Percentiles rank a stretch among this genome's conserved stretches.
phyloP scores from a whole-genome alignment of 2,113 vertebrate genomes.

The Percina caprodes region DNA sequence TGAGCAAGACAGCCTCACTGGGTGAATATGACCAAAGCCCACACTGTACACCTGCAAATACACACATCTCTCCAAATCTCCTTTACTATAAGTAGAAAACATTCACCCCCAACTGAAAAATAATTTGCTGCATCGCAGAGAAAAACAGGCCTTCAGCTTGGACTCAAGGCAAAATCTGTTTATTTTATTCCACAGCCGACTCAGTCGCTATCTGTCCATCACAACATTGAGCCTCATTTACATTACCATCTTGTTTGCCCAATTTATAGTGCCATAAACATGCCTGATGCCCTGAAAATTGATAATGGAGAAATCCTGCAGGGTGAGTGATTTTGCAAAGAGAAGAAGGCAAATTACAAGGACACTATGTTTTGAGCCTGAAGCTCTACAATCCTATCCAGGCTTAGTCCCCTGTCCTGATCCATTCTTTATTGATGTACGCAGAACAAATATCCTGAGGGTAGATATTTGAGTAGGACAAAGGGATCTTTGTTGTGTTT shows the following conservation, averaged over 20 bases:
- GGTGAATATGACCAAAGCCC: background rate
- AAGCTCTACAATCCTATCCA: slow-evolving; percentile 19
- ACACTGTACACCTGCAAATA: background rate
- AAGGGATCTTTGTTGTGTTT: slow-evolving; percentile 36
- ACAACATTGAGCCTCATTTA: background rate
- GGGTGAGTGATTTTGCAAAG: slow-evolving; percentile 17
- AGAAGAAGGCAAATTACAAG: slow-evolving; percentile 21
- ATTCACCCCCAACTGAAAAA: slow-evolving; percentile 1
- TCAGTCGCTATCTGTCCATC: slow-evolving; percentile 7
- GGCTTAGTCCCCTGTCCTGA: slow-evolving; percentile 7
- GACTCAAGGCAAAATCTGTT: background rate
- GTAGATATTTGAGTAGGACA: slow-evolving; percentile 21
- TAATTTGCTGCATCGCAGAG: background rate
- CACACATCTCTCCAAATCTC: background rate
- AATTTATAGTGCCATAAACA: slow-evolving; percentile 31
- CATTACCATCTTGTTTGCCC: slow-evolving; percentile 30
- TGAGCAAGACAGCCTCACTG: background rate
- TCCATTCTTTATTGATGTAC: slow-evolving; percentile 43
- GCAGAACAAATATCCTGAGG: slow-evolving; percentile 52
- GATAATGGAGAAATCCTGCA: slow-evolving; percentile 21
- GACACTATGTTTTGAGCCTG: slow-evolving; percentile 2
- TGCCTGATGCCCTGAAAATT: slow-evolving; percentile 23
- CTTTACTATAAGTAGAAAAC: slow-evolving; percentile 2
- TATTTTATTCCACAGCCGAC: slow-evolving; percentile 14
- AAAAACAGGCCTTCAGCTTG: slow-evolving; percentile 9